Conservation (phyloP, 2,888 invertebrate species). For the Deilephila elpenor region DNA sequence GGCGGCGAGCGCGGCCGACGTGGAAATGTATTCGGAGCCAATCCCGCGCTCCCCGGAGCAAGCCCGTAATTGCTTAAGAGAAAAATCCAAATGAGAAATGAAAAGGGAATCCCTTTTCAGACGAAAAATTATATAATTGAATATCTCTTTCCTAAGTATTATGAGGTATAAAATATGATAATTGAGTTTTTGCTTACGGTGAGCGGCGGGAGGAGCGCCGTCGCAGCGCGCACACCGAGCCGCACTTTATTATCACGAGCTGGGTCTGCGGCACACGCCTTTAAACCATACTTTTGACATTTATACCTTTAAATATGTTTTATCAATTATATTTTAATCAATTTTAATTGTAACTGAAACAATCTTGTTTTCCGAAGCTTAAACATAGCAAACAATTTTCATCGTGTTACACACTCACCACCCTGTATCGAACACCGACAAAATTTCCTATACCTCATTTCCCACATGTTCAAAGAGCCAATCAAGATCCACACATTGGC, state of each 20-base stretch:
- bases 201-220: constrained; percentile 54
- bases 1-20: constrained; percentile 58
- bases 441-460: neutral
- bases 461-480: neutral
- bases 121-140: constrained; percentile 84
- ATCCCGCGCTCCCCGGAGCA: constrained; percentile 74
- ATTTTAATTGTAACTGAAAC: neutral
- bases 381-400: neutral
- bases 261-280: constrained; percentile 39
- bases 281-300: neutral
- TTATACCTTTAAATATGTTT: constrained; percentile 2
- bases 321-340: neutral
- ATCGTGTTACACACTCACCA: neutral
- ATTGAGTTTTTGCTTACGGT: constrained; percentile 80
- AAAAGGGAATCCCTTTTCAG: constrained; percentile 83
- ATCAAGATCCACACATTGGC: constrained; percentile 36
- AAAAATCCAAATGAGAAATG: constrained; percentile 85
- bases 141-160: constrained; percentile 83
- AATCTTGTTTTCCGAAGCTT: too few relatives aligned
- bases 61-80: constrained; percentile 82
- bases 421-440: neutral
- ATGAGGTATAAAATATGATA: constrained; percentile 85
- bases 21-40: constrained; percentile 69
- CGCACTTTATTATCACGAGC: constrained; percentile 39
- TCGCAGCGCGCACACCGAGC: neutral